phyloP scores from a whole-genome alignment of 2,888 invertebrate genomes.

The Ormyrus rosae region DNA sequence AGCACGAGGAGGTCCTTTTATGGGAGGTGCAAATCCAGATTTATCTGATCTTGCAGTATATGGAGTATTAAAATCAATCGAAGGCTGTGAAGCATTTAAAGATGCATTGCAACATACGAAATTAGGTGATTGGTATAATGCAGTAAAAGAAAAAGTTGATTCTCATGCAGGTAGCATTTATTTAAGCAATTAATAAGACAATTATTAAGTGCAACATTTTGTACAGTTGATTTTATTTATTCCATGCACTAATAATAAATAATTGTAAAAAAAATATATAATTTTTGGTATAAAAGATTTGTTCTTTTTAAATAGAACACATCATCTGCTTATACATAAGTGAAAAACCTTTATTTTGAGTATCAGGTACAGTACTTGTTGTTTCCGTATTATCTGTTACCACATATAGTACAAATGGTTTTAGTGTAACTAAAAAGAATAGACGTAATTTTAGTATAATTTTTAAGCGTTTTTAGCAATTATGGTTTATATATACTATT shows the following conservation, averaged over 20 bases:
- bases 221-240: conserved; percentile 54
- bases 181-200: conserved; percentile 53
- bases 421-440: conserved; percentile 78
- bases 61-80: conserved; percentile 93
- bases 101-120: conserved; percentile 86
- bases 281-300: conserved; percentile 35
- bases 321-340: conserved; percentile 82
- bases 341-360: conserved; percentile 86
- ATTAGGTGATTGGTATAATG: conserved; percentile 87
- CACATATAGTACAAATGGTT: conserved; percentile 86
- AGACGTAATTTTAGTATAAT: conserved; percentile 8
- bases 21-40: conserved; percentile 92
- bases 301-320: conserved; percentile 75
- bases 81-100: conserved; percentile 93
- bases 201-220: conserved; percentile 28
- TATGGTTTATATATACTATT: conserved; percentile 57
- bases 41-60: conserved; percentile 95
- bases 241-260: conserved; percentile 46
- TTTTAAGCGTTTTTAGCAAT: conserved; percentile 25
- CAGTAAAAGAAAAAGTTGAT: conserved; percentile 82
- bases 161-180: conserved; percentile 78
- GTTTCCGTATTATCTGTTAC: conserved; percentile 82
- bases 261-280: conserved; percentile 48
- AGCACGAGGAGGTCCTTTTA: conserved; percentile 83
- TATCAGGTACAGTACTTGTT: conserved; percentile 75